These are phyloP conservation scores for Thryonomys swinderianus DNA, from an alignment of 2,113 vertebrate genomes.

Conservation along the genomic window DNA sequence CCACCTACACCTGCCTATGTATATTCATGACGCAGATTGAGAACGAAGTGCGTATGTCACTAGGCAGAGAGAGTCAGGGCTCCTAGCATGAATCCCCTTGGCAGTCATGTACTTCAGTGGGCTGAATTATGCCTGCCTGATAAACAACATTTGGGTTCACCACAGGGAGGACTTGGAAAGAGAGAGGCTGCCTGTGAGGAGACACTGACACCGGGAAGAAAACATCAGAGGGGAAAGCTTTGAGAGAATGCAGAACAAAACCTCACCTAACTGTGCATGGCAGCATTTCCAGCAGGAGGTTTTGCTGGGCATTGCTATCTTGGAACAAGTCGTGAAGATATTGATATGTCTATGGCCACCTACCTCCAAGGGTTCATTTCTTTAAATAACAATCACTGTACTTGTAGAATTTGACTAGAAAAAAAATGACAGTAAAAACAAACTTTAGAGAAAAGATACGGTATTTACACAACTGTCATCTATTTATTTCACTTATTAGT, in stretches of 20 bases:
- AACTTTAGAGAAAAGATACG: background rate
- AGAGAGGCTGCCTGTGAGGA: constrained; percentile 54
- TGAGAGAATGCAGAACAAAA: constrained; percentile 54
- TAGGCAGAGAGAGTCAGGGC: constrained; percentile 52
- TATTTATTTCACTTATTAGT: too few relatives aligned
- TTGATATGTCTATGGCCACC: background rate
- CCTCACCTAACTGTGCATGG: background rate
- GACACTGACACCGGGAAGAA: constrained; percentile 55
- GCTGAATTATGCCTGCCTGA: constrained; percentile 62
- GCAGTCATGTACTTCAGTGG: constrained; percentile 59
- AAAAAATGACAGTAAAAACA: background rate
- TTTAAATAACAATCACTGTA: background rate
- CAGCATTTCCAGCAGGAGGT: background rate
- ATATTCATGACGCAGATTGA: constrained; percentile 71
- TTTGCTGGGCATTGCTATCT: background rate
- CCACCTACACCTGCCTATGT: constrained; percentile 75
- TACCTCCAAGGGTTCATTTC: background rate
- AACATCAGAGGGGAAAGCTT: background rate
- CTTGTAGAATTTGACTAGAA: background rate
- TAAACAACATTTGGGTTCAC: constrained; percentile 83
- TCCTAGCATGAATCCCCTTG: constrained; percentile 46
- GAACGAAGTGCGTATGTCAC: constrained; percentile 54
- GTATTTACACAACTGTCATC: too few relatives aligned
- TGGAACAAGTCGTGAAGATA: background rate
- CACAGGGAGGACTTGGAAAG: constrained; percentile 78